phyloP scores from a whole-genome alignment of 1,140 invertebrate genomes.

The Trachelipus rathkii region DNA sequence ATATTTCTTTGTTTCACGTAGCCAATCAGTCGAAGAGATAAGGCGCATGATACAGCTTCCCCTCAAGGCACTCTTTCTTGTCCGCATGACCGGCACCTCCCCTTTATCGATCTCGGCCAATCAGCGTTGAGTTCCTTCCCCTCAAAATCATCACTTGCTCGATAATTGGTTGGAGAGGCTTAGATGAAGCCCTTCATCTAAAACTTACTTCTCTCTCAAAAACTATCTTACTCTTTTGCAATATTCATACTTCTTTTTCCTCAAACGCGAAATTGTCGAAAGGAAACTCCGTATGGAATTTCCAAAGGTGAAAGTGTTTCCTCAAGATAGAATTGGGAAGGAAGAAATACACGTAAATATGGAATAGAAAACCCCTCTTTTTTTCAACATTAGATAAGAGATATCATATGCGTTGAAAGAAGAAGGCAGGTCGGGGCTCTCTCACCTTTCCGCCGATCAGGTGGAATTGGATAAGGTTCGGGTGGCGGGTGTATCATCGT shows the following conservation, averaged over 20 bases:
- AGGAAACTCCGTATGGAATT: not conserved
- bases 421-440: not conserved
- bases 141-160: conserved; percentile 16
- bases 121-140: conserved; percentile 33
- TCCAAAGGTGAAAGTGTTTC: not conserved
- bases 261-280: not conserved
- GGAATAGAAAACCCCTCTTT: no score
- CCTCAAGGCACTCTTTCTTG: not conserved
- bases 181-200: conserved; percentile 17
- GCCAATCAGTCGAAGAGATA: not conserved
- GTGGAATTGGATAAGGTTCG: not conserved
- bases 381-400: no score
- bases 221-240: not conserved
- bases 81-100: conserved; percentile 31
- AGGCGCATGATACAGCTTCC: conserved; percentile 5
- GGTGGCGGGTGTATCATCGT: not conserved
- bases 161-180: conserved; percentile 28
- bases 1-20: conserved; percentile 9
- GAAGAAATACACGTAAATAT: not conserved
- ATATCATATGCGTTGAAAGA: not conserved
- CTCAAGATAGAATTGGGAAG: not conserved
- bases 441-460: not conserved
- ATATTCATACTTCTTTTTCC: not conserved
- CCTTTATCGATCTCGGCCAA: conserved; percentile 33
- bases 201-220: not conserved